Evolutionary conservation across 2,888 invertebrate species (phyloP), one percentile per base, ranked within the genome.

Genomic region (Apamea crenata): DNA sequence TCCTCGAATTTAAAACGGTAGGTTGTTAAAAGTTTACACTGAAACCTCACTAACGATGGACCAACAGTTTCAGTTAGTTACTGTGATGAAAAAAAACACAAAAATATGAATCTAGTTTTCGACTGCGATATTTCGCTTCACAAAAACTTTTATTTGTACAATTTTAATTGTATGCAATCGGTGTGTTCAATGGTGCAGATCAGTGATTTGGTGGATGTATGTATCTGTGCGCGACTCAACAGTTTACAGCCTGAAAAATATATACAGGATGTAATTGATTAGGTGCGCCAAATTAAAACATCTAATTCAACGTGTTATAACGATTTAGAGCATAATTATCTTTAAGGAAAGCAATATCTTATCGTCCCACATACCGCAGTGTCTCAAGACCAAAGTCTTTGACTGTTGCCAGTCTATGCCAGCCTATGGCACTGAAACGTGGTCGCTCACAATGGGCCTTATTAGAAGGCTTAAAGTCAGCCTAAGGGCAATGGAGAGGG

Each of bases 41-140:
- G 2, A 74, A 66, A 56, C 25, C 1, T 32, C 50, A 79, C 40
- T 61, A 79, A 74, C 67, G 32, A 67, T 53, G 36, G 0, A 32
- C 14, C 29, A 25, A 7, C 29, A 71, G 25, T 71, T 71, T 32
- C 47, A 32, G 63, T 56, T 78, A 71, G 40, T 65, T 65, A 78
- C 65, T 16, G 32, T n/a, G 2, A 53, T 21, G 4, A 44, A 71
- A 32, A 77, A 32, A 56, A 65, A 16, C 14, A 29, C 8, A 59
- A 66, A 71, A 73, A 79, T 66, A 66, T 66, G 7, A 50, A 59
- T 29, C 47, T 32, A 72, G 36, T 79, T 74, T 76, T 29, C 14
- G 21, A 53, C 50, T 61, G 12, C 5, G 18, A 21, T 12, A 59
- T 29, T 65, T 47, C 8, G 47, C 56, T 47, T 65, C 44, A 75